These are phyloP conservation scores for Acomys russatus DNA, from an alignment of 2,797 vertebrate genomes.

Conservation along the genomic window DNA sequence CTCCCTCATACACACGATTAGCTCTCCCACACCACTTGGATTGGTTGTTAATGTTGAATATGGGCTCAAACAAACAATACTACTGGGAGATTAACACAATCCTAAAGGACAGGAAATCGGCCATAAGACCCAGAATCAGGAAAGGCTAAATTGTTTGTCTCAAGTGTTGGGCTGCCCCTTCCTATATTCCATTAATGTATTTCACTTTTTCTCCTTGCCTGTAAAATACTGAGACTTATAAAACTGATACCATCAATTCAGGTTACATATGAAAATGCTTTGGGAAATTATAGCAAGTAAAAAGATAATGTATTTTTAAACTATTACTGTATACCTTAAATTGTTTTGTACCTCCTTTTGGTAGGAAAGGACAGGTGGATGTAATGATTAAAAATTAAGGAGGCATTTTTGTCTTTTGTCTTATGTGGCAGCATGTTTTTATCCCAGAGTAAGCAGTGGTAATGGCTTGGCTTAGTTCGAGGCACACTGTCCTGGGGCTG, in stretches of 20 bases:
- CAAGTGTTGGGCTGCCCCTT: neutral
- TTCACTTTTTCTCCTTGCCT: neutral
- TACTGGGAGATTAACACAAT: neutral
- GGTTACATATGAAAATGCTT: conserved; percentile 9
- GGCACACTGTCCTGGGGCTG: neutral
- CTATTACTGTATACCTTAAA: neutral
- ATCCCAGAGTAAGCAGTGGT: conserved; percentile 27
- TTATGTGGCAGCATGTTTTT: conserved; percentile 28
- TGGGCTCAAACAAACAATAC: neutral
- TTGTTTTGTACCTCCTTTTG: neutral
- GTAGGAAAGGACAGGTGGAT: neutral
- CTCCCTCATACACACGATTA: no score
- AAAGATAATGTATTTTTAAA: neutral
- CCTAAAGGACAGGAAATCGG: neutral
- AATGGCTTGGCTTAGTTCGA: conserved; percentile 47
- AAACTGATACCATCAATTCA: neutral
- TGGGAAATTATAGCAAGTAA: neutral
- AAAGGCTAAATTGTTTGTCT: conserved; percentile 20
- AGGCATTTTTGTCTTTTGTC: neutral
- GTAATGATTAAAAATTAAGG: conserved; percentile 28
- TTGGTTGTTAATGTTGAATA: conserved; percentile 37
- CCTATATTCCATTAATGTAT: neutral
- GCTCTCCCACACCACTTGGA: neutral
- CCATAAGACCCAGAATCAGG: neutral
- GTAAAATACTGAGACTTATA: conserved; percentile 26